Percentiles rank a stretch among this genome's conserved stretches.
These are phyloP conservation scores for Caenorhabditis japonica DNA, from an alignment of 2,888 invertebrate genomes.

Conservation along the genomic window DNA sequence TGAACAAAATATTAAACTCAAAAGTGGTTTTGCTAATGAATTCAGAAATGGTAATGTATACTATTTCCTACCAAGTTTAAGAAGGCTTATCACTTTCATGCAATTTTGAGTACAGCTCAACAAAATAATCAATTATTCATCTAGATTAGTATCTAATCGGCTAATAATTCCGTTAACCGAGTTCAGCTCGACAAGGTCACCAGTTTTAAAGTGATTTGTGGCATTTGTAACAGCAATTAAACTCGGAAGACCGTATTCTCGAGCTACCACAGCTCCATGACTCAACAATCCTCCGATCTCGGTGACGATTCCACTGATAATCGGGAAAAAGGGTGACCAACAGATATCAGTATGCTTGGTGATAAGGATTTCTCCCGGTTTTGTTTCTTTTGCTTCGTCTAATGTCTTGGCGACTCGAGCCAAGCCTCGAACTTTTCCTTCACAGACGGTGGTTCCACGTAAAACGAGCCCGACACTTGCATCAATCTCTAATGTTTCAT, in stretches of 20 bases:
- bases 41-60: too few species aligned
- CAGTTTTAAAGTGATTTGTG: conserved; percentile 78
- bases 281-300: conserved; percentile 79
- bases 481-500: conserved; percentile 32
- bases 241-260: conserved; percentile 80
- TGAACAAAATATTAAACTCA: too few species aligned
- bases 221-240: conserved; percentile 78
- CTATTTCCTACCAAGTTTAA: too few species aligned
- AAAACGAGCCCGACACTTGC: conserved; percentile 69
- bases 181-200: conserved; percentile 65
- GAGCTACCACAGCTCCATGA: conserved; percentile 80
- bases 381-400: conserved; percentile 81
- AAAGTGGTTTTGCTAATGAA: too few species aligned
- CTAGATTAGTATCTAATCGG: conserved; percentile 25
- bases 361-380: conserved; percentile 78
- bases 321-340: conserved; percentile 80
- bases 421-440: conserved; percentile 83
- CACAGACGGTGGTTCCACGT: conserved; percentile 84
- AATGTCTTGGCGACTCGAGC: conserved; percentile 85
- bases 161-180: conserved; percentile 57
- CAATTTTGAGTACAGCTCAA: too few species aligned
- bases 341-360: conserved; percentile 79
- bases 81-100: too few species aligned
- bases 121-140: conserved; percentile 3
- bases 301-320: conserved; percentile 79